Percentiles rank a stretch among this genome's conserved stretches.
These are phyloP conservation scores for Junonia oenone DNA, from an alignment of 2,888 invertebrate genomes.

Conservation along the genomic window DNA sequence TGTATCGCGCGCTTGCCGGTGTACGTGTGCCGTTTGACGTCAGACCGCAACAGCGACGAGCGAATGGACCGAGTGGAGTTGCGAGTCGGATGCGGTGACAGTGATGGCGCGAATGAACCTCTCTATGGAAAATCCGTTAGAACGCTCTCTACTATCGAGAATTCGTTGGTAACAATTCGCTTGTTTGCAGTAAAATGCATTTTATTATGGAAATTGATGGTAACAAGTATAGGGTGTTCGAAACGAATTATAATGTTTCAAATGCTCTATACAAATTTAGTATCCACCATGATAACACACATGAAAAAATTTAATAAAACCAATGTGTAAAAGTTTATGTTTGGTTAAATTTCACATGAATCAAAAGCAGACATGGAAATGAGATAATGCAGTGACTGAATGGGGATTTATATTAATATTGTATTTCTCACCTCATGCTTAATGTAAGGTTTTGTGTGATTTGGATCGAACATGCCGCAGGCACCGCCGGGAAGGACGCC, in stretches of 20 bases:
- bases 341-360: neutral
- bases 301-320: neutral
- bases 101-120: constrained; percentile 36
- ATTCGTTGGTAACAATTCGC: neutral
- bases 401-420: neutral
- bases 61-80: constrained; percentile 53
- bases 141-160: constrained; percentile 17
- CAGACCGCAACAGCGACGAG: constrained; percentile 67
- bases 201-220: neutral
- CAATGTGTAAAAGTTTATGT: no score
- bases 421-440: constrained; percentile 45
- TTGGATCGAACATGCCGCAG: constrained; percentile 95
- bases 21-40: constrained; percentile 70
- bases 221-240: neutral
- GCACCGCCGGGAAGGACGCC: constrained; percentile 93
- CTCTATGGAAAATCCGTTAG: constrained; percentile 21
- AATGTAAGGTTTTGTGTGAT: constrained; percentile 88
- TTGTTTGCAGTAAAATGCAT: constrained; percentile 8
- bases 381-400: neutral
- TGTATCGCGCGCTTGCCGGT: constrained; percentile 84
- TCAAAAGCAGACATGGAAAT: neutral
- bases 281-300: neutral
- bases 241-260: neutral
- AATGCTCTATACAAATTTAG: neutral
- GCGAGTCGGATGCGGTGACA: constrained; percentile 56